These are phyloP conservation scores for Antheraea yamamai DNA, from an alignment of 2,888 invertebrate genomes.

Conservation along the genomic window DNA sequence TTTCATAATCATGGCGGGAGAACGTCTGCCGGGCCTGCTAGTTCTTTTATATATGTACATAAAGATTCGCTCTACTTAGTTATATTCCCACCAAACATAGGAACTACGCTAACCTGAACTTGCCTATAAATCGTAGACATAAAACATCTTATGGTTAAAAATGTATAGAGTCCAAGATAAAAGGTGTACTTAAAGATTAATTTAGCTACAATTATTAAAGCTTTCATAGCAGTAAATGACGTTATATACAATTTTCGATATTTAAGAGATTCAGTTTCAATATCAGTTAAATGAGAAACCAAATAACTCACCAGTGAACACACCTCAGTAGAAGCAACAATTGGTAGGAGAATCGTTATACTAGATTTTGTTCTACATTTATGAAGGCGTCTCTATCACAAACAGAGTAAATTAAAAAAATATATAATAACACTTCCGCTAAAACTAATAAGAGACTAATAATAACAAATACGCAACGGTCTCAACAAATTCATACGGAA, in stretches of 20 bases:
- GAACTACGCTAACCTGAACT: too few species aligned
- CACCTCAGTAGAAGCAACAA: not conserved
- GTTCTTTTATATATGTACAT: too few species aligned
- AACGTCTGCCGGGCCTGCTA: too few species aligned
- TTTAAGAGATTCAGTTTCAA: not conserved
- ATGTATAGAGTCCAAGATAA: too few species aligned
- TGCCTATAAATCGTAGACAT: too few species aligned
- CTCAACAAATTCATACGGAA: conserved; percentile 52
- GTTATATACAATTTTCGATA: not conserved
- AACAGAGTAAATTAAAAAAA: conserved; percentile 29
- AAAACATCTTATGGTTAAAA: too few species aligned
- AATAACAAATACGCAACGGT: conserved; percentile 47
- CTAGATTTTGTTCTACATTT: conserved; percentile 29
- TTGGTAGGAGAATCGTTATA: conserved; percentile 22
- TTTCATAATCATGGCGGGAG: too few species aligned
- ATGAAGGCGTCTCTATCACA: conserved; percentile 23
- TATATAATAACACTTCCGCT: conserved; percentile 23
- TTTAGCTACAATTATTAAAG: too few species aligned
- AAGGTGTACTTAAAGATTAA: too few species aligned
- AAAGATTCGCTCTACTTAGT: too few species aligned
- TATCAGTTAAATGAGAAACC: not conserved
- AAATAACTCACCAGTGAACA: conserved; percentile 4
- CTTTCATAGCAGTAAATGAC: not conserved
- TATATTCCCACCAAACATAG: too few species aligned
- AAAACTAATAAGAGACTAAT: conserved; percentile 21